These are phyloP conservation scores for Spongia lamella DNA, from an alignment of 37 sponge, comb jelly and placozoan species.

Conservation along the genomic window DNA sequence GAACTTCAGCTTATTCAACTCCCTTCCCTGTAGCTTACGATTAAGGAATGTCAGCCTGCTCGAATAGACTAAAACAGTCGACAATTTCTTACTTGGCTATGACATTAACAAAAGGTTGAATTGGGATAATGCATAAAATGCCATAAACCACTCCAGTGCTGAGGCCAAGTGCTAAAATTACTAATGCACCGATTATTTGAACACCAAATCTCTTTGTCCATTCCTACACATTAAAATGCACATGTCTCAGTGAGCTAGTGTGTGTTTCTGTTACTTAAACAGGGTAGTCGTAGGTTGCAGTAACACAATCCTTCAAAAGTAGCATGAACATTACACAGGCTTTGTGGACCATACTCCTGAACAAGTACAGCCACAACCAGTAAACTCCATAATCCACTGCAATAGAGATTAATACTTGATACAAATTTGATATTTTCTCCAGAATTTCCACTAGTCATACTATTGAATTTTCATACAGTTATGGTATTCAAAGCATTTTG, in stretches of 20 bases:
- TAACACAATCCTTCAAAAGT: slow-evolving; percentile 42
- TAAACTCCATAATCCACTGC: slow-evolving; percentile 47
- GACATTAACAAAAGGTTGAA: slow-evolving; percentile 24
- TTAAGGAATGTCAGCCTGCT: no score
- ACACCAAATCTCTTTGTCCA: slow-evolving; percentile 5
- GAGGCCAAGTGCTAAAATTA: slow-evolving; percentile 29
- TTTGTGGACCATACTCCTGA: background rate
- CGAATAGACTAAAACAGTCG: no score
- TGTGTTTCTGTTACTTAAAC: slow-evolving; percentile 14
- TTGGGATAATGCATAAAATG: slow-evolving; percentile 31
- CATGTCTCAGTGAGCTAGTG: no score
- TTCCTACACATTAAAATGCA: slow-evolving; percentile 5
- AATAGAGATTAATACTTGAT: background rate
- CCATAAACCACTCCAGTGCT: slow-evolving; percentile 29
- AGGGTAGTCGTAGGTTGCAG: slow-evolving; percentile 36
- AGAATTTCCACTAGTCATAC: no score
- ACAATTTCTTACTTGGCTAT: slow-evolving; percentile 19
- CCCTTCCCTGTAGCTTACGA: no score
- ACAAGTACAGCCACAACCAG: slow-evolving; percentile 24
- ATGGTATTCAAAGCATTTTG: no score
- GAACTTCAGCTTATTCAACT: slow-evolving; percentile 5
- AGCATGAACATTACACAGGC: slow-evolving; percentile 26
- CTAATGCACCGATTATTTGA: slow-evolving; percentile 27
- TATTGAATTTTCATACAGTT: no score
- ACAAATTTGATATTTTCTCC: no score